Evolutionary conservation across 2,113 vertebrate species (phyloP).

Genomic region (Strix uralensis): DNA sequence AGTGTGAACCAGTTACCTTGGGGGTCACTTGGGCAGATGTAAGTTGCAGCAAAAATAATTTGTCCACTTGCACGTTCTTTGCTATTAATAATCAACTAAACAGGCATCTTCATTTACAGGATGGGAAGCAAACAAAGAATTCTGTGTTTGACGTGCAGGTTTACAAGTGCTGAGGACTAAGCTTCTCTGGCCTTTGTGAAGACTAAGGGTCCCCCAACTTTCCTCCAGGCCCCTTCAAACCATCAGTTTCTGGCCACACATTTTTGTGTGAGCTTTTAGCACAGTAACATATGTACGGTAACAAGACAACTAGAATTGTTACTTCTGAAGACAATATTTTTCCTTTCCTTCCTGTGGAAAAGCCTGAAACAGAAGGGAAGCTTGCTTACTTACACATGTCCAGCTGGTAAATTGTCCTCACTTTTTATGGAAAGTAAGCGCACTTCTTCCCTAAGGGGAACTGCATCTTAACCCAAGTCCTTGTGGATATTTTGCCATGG

Average conservation of each 20-base stretch:
- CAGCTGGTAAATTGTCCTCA: not conserved
- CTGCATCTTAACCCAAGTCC: not conserved
- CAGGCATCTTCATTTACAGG: not conserved
- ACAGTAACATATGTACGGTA: rapidly evolving
- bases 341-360: not conserved
- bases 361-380: not conserved
- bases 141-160: not conserved
- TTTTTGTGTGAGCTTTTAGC: not conserved
- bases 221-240: not conserved
- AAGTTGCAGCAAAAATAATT: not conserved
- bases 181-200: not conserved
- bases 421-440: not conserved
- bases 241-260: not conserved
- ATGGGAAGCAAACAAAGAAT: not conserved
- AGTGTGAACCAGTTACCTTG: rapidly evolving
- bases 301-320: not conserved
- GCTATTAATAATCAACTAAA: not conserved
- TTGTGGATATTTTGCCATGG: not conserved
- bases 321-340: not conserved
- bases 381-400: not conserved
- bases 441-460: not conserved
- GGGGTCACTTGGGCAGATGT: no score
- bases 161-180: not conserved
- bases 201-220: not conserved
- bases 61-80: not conserved